Conservation (phyloP, 2,797 vertebrate genomes). For the Lophius americanus region DNA sequence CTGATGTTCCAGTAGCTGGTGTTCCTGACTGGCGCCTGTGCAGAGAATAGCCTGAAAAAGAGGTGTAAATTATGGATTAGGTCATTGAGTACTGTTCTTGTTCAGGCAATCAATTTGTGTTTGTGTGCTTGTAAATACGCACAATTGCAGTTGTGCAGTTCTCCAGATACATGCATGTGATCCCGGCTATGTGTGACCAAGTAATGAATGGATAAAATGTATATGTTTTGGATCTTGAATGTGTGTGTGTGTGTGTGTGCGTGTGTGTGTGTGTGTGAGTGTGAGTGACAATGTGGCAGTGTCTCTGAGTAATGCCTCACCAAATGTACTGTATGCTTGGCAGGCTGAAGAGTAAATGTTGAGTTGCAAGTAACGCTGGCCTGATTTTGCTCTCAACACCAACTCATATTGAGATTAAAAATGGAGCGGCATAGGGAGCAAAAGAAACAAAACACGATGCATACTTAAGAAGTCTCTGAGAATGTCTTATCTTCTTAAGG, state of each 20-base stretch:
- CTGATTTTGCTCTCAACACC: constrained; percentile 10
- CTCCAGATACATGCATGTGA: constrained; percentile 20
- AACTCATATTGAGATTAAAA: constrained; percentile 5
- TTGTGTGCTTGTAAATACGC: constrained; percentile 6
- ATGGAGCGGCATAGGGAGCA: not conserved
- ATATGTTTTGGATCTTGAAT: constrained; percentile 4
- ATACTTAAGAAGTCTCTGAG: too few species aligned
- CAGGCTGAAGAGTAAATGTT: constrained; percentile 41
- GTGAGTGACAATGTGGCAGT: not conserved
- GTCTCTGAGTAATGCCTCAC: constrained; percentile 24
- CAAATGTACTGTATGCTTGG: constrained; percentile 36
- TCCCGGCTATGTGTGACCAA: constrained; percentile 8
- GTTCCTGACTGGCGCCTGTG: constrained; percentile 71
- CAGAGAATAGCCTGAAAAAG: constrained; percentile 70
- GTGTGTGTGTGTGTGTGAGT: not conserved
- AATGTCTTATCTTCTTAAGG: too few species aligned
- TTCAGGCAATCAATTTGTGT: constrained; percentile 41
- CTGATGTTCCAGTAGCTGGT: constrained; percentile 71
- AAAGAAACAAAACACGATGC: not conserved
- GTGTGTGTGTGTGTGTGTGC: not conserved
- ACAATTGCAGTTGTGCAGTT: constrained; percentile 12
- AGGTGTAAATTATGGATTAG: constrained; percentile 81
- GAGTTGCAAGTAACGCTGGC: constrained; percentile 17
- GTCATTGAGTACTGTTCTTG: constrained; percentile 53
- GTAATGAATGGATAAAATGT: constrained; percentile 2